Base-by-base conservation (phyloP, 2,113 vertebrate species). In the Rhagologus leucostigma region DNA sequence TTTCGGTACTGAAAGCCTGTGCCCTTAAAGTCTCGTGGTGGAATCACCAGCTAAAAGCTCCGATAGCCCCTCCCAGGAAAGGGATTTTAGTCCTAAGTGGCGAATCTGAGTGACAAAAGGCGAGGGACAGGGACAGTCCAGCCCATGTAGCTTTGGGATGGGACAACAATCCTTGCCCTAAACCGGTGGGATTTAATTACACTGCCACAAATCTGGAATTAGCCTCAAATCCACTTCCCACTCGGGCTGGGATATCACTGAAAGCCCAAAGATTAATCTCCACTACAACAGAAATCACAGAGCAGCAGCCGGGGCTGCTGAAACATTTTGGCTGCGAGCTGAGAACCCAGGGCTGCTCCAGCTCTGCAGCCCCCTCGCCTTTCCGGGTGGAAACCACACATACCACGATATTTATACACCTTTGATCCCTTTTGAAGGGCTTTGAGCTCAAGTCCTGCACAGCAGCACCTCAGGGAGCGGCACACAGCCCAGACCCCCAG, bases 401-500 rank as follows among this genome's bases (percentile, higher is more conserved):
- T 1, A 59, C 16, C 42, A 5, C 23, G 4, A 8, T 7, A 50
- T 50, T 57, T 57, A 12, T 3, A 30, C 47, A 27, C 24, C 3
- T 37, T 4, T 6, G 4, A 8, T 4, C 17, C 63, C 2, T 11
- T 11, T 9, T 1, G 2, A 5, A 5, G 32, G 2, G 19, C 4
- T n/a, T 9, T 7, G 9, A 19, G 23, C 62, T 16, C 67, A 3
- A 0, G 8, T 2, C 6, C 26, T 9, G 5, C 39, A 0, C 57
- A 2, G 2, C 32, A 1, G 32, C 35, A 0, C 24, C 52, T 10
- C 17, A 1, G 15, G 55, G 18, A 7, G 30, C 3, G 0, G 0
- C 53, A 1, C 21, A 3, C 10, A 2, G 7, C 47, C 12, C 15
- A 6, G 23, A 37, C 1, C 16, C 26, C 14, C 33, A 9, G 77